Evolutionary conservation across 2,888 invertebrate species (phyloP), one percentile per base, ranked within the genome.

Genomic region (Bruchidius siliquastri): DNA sequence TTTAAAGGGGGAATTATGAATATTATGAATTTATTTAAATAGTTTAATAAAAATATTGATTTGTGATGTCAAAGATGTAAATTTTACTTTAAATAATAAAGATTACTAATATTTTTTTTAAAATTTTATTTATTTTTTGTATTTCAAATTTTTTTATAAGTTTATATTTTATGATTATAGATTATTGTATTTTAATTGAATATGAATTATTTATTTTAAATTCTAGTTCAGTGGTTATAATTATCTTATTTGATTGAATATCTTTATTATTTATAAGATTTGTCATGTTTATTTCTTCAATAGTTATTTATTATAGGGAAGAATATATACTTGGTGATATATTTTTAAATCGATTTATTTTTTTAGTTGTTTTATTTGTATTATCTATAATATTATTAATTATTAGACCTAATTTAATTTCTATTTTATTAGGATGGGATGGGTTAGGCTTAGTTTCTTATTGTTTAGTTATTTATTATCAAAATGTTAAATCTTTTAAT

Each of bases 351-450:
- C 91, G 91, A 0, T 93, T 93, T 90, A 89, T 90, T 88, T 85
- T 89, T 81, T 87, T 92, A 85, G 88, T 92, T 73, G 85, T 90
- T 82, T 86, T 91, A 85, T 92, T 93, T 90, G 89, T 92, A 74
- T 81, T 89, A 78, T 92, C 91, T 6, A 92, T 92, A 87, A 87
- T 91, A 82, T 68, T 68, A 68, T 20, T 68, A 2, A 68, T 20
- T 68, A 68, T 68, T 68, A n/a, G 68, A 1, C 68, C 68, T n/a
- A 68, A 91, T 89, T 87, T 92, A 86, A 87, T 92, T 87, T 90
- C 90, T 85, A 90, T 93, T 89, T 88, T 93, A 85, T 88, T 93
- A 84, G 92, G 92, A 0, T 93, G 92, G 77, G 92, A 93, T 90
- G 92, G 93, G 0, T 88, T 93, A 85, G 93, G 93, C 0, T 87